These are phyloP conservation scores for Phylloscopus collybita DNA, from an alignment of 2,797 vertebrate species.

Conservation along the genomic window DNA sequence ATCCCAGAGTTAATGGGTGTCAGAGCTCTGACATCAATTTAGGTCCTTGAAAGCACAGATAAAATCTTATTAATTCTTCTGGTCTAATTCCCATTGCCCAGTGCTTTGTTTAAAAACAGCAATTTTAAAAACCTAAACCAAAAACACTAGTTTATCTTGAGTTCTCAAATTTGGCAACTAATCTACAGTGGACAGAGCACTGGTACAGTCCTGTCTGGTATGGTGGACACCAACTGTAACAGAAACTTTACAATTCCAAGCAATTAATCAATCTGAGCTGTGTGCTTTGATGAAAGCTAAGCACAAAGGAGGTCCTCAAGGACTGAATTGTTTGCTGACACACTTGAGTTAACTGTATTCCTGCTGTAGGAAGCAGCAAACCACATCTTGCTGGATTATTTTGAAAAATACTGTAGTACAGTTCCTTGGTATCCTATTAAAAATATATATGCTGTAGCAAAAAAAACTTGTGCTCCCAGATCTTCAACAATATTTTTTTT, in stretches of 20 bases:
- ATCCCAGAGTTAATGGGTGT: background rate
- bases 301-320: background rate
- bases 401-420: background rate
- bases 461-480: background rate
- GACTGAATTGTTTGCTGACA: background rate
- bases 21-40: background rate
- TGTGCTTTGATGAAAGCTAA: background rate
- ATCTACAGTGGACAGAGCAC: background rate
- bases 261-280: background rate
- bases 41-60: background rate
- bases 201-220: background rate
- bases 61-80: background rate
- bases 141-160: constrained; percentile 34
- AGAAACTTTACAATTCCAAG: background rate
- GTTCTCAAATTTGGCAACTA: background rate
- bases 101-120: constrained; percentile 39
- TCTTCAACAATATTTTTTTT: background rate
- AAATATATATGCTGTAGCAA: background rate
- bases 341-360: no score
- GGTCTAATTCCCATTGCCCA: background rate
- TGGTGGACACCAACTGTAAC: background rate
- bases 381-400: background rate
- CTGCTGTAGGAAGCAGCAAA: background rate
- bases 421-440: background rate
- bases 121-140: constrained; percentile 41